phyloP scores from a whole-genome alignment of 1,140 invertebrate genomes.

The Hypothenemus hampei region DNA sequence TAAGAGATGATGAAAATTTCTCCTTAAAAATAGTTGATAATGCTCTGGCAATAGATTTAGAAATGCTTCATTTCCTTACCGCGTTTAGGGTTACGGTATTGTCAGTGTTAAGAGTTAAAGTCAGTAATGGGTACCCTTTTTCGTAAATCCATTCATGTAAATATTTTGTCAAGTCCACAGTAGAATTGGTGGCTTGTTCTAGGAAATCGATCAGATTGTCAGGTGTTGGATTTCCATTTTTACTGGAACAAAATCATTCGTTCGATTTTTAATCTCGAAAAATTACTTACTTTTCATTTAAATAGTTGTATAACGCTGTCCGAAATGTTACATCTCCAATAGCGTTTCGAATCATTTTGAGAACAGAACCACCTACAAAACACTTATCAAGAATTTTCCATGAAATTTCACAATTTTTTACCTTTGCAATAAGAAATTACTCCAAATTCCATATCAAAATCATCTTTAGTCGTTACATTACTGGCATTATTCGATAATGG shows the following conservation, averaged over 20 bases:
- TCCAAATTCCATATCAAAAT: conserved; percentile 52
- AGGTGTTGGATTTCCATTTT: neutral
- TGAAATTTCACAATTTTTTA: conserved; percentile 2
- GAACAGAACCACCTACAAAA: conserved; percentile 53
- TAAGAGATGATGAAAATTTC: conserved; percentile 21
- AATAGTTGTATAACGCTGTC: conserved; percentile 54
- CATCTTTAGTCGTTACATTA: conserved; percentile 28
- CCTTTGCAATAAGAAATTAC: conserved; percentile 57
- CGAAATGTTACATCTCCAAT: conserved; percentile 59
- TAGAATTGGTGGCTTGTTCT: neutral
- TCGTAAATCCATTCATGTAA: conserved; percentile 18
- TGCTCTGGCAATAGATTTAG: neutral
- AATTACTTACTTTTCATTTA: conserved; percentile 47
- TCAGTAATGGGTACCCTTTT: conserved; percentile 12
- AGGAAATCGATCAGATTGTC: neutral
- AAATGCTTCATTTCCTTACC: conserved; percentile 12
- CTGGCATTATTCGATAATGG: conserved; percentile 38
- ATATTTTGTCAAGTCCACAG: conserved; percentile 47
- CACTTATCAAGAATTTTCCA: neutral
- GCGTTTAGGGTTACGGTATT: conserved; percentile 1
- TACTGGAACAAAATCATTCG: neutral
- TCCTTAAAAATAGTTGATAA: conserved; percentile 18
- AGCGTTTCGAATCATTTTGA: conserved; percentile 69
- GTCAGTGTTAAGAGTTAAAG: conserved; percentile 1
- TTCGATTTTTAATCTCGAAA: neutral